Evolutionary conservation across 2,113 vertebrate species (phyloP).

Genomic region (Pseudopipra pipra): DNA sequence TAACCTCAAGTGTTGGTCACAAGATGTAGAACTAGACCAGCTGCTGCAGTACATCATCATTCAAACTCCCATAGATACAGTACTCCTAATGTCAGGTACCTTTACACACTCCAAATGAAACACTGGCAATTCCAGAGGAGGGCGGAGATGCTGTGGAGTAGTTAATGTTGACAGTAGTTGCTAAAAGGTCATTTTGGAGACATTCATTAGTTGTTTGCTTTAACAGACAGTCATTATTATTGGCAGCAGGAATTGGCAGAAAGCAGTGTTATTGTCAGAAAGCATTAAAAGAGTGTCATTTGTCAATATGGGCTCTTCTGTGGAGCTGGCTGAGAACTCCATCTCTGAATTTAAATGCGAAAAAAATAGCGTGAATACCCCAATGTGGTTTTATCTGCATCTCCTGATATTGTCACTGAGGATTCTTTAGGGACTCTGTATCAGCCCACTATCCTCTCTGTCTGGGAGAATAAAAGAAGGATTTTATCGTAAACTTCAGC

Average conservation of each 20-base stretch:
- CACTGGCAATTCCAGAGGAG: neutral
- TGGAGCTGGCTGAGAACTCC: neutral
- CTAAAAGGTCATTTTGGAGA: constrained; percentile 38
- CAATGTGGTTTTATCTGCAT: neutral
- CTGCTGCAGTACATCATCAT: neutral
- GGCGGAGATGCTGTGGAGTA: neutral
- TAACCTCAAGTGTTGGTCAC: rapidly evolving
- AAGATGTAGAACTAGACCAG: neutral
- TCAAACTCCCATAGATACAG: neutral
- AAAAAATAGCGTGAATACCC: neutral
- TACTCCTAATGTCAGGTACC: neutral
- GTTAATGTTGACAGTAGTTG: constrained; percentile 3
- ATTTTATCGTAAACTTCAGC: neutral
- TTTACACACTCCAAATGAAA: neutral
- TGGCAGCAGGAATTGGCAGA: constrained; percentile 33
- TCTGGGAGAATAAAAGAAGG: neutral
- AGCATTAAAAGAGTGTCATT: constrained; percentile 13
- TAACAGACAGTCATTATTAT: constrained; percentile 42
- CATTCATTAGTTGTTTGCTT: constrained; percentile 34
- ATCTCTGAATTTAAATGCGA: neutral
- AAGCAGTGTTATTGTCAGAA: constrained; percentile 24
- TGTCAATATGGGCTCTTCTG: constrained; percentile 6
- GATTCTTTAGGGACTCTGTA: neutral
- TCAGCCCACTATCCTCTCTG: neutral
- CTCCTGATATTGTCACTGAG: neutral